Evolutionary conservation across 2,888 invertebrate species (phyloP).

Genomic region (Icerya purchasi): DNA sequence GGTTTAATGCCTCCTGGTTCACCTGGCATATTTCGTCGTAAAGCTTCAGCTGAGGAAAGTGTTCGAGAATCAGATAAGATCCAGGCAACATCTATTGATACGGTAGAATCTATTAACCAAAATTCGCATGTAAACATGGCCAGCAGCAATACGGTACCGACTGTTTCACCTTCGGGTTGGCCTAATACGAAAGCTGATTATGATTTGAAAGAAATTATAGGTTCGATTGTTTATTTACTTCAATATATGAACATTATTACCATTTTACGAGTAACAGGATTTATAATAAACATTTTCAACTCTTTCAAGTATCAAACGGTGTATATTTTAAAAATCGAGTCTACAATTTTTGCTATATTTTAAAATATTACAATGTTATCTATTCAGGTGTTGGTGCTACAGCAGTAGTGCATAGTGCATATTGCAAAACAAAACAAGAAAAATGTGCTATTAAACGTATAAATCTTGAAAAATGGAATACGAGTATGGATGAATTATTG

Average conservation of each 20-base stretch:
- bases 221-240: no score
- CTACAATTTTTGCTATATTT: no score
- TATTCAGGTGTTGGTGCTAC: constrained; percentile 78
- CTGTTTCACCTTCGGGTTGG: constrained; percentile 35
- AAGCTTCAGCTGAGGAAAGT: constrained; percentile 24
- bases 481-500: constrained; percentile 93
- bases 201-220: constrained; percentile 74
- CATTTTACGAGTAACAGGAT: no score
- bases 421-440: constrained; percentile 73
- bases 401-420: constrained; percentile 82
- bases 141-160: no score
- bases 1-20: constrained; percentile 37
- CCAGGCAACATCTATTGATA: background rate
- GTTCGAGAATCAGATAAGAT: background rate
- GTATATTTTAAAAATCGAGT: no score
- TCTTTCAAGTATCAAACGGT: no score
- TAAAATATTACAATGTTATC: constrained; percentile 11
- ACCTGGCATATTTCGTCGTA: constrained; percentile 36
- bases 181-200: constrained; percentile 80
- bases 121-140: constrained; percentile 37
- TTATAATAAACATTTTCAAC: no score
- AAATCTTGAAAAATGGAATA: constrained; percentile 98
- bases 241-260: background rate
- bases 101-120: constrained; percentile 19
- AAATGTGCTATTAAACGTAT: constrained; percentile 97